These are phyloP conservation scores for Leuctra nigra DNA, from an alignment of 2,888 invertebrate genomes.

Conservation along the genomic window DNA sequence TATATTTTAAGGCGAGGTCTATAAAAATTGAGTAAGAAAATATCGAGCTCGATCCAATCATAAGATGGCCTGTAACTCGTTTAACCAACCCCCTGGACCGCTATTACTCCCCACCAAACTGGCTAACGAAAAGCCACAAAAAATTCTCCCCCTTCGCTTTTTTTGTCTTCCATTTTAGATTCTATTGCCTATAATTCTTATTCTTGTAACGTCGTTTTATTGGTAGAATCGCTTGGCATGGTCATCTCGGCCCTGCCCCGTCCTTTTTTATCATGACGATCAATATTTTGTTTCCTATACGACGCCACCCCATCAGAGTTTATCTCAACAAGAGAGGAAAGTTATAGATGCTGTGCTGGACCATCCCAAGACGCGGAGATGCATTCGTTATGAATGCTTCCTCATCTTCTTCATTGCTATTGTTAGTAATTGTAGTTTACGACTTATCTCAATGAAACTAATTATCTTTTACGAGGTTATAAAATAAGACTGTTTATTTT, in stretches of 20 bases:
- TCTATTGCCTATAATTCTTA: slow-evolving; percentile 28
- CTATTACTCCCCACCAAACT: slow-evolving; percentile 18
- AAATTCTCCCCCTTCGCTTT: slow-evolving; percentile 5
- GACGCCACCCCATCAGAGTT: slow-evolving; percentile 1
- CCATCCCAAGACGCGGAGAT: too few relatives aligned
- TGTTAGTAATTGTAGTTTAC: too few relatives aligned
- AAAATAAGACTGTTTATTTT: too few relatives aligned
- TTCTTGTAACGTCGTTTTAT: slow-evolving; percentile 26
- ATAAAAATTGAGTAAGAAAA: neutral
- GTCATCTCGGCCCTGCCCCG: slow-evolving; percentile 21
- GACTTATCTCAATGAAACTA: too few relatives aligned
- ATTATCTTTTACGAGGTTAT: too few relatives aligned
- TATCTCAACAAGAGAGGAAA: neutral
- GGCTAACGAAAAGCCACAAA: slow-evolving; percentile 8
- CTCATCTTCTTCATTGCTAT: too few relatives aligned
- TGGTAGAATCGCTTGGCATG: slow-evolving; percentile 22
- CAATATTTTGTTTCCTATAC: slow-evolving; percentile 26
- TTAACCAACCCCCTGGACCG: slow-evolving; percentile 15
- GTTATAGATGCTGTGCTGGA: neutral
- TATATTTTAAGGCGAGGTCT: too few relatives aligned
- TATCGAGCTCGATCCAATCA: slow-evolving; percentile 19
- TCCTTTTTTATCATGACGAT: slow-evolving; percentile 6
- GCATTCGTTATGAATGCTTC: too few relatives aligned
- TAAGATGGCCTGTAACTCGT: slow-evolving; percentile 20
- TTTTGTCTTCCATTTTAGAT: slow-evolving; percentile 27